Base-by-base conservation (phyloP, 2,113 vertebrate species). In the Neofelis nebulosa region DNA sequence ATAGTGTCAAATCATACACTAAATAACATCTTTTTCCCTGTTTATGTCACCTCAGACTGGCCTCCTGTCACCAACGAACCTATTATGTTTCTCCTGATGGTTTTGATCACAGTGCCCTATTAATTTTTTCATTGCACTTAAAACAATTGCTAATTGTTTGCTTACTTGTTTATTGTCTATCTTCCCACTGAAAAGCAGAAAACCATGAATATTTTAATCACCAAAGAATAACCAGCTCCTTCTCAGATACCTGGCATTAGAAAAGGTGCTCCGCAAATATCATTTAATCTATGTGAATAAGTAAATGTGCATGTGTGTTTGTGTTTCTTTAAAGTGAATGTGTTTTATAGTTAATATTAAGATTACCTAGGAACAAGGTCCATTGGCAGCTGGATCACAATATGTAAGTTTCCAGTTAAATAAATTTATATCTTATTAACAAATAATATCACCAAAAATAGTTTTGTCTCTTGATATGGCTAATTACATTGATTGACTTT, bases 121-220 rank as follows among this genome's bases (percentile, higher is more conserved):
- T 85, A 68, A 92, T 92, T 87, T 90, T 81, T 66, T 66, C 48
- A 83, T 15, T 86, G 50, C 7, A 74, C 31, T 88, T 85, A 5
- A 1, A 89, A 68, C 9, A 81, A 88, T 25, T 16, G 50, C 57
- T 89, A 78, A 79, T 92, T 90, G n/a, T 71, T 57, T 38, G 63
- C 36, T 94, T 85, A 55, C 88, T 38, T 74, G 18, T 89, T 81
- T 94, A 82, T 78, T 55, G 79, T 89, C 57, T 96, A 11, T 80
- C 52, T 71, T 95, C 57, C 57, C 65, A 95, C 7, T 61, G 27
- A 93, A 97, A 96, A 92, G 48, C 21, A 91, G 38, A 65, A 96
- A 97, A 87, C 3, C 6, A 80, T 48, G n/a, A 71, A 33, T 63
- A 36, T 66, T 82, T 94, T 93, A 88, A 76, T 57, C 71, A 96